phyloP scores from a whole-genome alignment of 2,113 vertebrate species.

The Taurulus bubalis region DNA sequence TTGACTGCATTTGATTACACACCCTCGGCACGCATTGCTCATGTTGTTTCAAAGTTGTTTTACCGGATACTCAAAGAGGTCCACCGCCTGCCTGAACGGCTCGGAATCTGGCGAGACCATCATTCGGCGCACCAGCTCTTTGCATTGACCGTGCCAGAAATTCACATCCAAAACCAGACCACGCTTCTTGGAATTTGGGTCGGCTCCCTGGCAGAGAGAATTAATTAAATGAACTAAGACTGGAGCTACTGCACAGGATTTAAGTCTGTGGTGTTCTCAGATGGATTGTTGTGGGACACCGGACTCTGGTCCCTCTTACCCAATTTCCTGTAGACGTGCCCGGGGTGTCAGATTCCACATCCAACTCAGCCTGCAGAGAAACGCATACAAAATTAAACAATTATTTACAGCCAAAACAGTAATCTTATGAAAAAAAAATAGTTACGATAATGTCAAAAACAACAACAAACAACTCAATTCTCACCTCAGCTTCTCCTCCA shows the following conservation, averaged over 20 bases:
- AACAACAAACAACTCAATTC: too few species aligned
- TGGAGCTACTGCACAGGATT: not conserved
- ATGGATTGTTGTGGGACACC: not conserved
- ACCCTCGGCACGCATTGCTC: not conserved
- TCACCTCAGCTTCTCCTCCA: constrained; percentile 85
- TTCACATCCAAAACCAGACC: constrained; percentile 81
- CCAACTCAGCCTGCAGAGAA: constrained; percentile 86
- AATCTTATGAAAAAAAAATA: not conserved
- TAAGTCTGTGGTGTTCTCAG: not conserved
- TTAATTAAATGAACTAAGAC: not conserved
- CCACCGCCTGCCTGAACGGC: constrained; percentile 92
- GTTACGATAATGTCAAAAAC: not conserved
- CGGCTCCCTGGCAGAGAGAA: constrained; percentile 51
- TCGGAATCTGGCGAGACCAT: constrained; percentile 90
- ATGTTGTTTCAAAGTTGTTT: constrained; percentile 9
- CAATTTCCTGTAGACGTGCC: constrained; percentile 92
- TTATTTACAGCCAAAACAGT: not conserved
- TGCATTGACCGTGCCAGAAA: constrained; percentile 90
- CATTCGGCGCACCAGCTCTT: constrained; percentile 91
- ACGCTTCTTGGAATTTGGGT: constrained; percentile 66
- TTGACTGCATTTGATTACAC: not conserved
- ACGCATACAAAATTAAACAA: not conserved
- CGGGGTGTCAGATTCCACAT: constrained; percentile 95
- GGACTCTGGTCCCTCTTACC: constrained; percentile 76
- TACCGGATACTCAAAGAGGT: constrained; percentile 92